These are phyloP conservation scores for Vireo griseus DNA, from an alignment of 2,797 vertebrate species.

Conservation along the genomic window DNA sequence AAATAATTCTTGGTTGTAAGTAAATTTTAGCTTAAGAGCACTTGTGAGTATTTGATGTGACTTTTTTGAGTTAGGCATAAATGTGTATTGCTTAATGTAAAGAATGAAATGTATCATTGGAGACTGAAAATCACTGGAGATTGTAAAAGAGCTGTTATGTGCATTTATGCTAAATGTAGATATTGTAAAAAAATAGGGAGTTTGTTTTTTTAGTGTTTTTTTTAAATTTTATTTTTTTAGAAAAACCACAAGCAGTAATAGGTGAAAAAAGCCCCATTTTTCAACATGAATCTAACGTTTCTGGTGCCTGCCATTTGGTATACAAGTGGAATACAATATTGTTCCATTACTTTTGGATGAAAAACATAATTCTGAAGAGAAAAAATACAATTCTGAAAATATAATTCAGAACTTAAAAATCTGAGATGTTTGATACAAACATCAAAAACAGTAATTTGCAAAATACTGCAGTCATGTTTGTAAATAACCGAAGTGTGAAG, in stretches of 20 bases:
- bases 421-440: neutral
- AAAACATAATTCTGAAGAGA: neutral
- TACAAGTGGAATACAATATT: neutral
- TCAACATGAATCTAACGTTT: neutral
- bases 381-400: neutral
- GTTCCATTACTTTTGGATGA: neutral
- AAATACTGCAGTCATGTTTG: neutral
- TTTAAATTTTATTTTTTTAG: neutral
- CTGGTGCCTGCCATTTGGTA: neutral
- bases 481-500: neutral
- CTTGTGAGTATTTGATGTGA: neutral
- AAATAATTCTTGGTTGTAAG: neutral
- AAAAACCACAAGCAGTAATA: neutral
- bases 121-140: neutral
- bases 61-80: neutral
- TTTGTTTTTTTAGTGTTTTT: rapidly evolving
- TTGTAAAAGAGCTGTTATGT: neutral
- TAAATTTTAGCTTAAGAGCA: neutral
- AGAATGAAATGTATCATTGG: neutral
- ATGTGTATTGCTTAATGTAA: rapidly evolving
- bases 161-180: neutral
- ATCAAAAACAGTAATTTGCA: neutral
- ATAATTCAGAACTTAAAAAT: neutral
- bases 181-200: neutral
- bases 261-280: neutral